Evolutionary conservation across 2,888 invertebrate genomes (phyloP), one percentile per base, ranked within the genome.

Genomic region (Acanthosepion pharaonis): DNA sequence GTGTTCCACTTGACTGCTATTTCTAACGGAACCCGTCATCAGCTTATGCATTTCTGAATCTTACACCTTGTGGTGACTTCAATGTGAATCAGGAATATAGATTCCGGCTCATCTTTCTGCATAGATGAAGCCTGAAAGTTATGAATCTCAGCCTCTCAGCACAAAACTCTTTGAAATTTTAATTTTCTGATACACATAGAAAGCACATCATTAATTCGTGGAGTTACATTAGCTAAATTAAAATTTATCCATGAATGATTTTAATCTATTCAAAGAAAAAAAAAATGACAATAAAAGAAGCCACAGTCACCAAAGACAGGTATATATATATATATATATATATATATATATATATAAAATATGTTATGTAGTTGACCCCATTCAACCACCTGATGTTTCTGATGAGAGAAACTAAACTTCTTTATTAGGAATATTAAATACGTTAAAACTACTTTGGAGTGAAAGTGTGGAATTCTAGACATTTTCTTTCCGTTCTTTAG

Each of bases 161-260:
- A n/a, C 11, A n/a, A 78, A n/a, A 33, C 78, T 78, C 78, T 78
- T 78, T 78, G 78, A 78, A 78, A 78, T 78, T 78, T n/a, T n/a
- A 78, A n/a, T 78, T 78, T 78, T 78, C n/a, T 78, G 3, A n/a
- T 78, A 78, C n/a, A 33, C n/a, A 78, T n/a, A 11, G n/a, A 9
- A 33, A 33, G n/a, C 11, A 78, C 18, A 18, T 78, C 78, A 78
- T 78, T 78, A 78, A 78, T n/a, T 78, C 9, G 11, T 78, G 33
- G n/a, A 78, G 78, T 33, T 78, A 78, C 78, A 78, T 78, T 78
- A 78, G 78, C 78, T 15, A 78, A 78, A 78, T 78, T 78, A 78
- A 78, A 78, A 78, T 78, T 78, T 78, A 78, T 78, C n/a, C 78
- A 15, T 78, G 78, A n/a, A n/a, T 78, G 78, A 78, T 78, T 78